Evolutionary conservation across 2,888 invertebrate genomes (phyloP).

Genomic region (Pantelozetes paolii): DNA sequence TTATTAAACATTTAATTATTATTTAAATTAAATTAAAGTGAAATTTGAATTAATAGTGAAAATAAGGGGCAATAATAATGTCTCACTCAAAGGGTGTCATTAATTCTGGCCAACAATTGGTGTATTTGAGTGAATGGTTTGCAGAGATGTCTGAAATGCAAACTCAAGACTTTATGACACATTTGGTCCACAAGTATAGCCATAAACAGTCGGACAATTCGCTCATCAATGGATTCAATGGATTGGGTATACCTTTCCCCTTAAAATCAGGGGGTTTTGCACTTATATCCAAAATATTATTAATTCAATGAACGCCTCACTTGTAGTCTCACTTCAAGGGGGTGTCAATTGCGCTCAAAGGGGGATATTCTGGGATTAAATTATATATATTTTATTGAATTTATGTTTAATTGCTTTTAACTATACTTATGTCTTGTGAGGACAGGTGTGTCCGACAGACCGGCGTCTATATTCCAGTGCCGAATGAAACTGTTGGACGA

Average conservation of each 20-base stretch:
- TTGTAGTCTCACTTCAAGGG: no score
- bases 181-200: slow-evolving; percentile 64
- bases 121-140: slow-evolving; percentile 80
- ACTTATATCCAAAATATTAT: background rate
- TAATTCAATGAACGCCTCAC: background rate
- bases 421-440: slow-evolving; percentile 25
- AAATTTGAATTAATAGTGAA: no score
- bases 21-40: no score
- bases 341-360: background rate
- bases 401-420: no score
- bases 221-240: slow-evolving; percentile 25
- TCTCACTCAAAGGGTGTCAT: slow-evolving; percentile 14
- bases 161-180: slow-evolving; percentile 72
- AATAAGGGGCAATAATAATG: no score
- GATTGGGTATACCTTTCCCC: slow-evolving; percentile 12
- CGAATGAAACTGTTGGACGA: slow-evolving; percentile 54
- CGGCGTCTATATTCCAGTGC: slow-evolving; percentile 54
- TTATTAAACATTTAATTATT: no score
- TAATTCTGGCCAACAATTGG: slow-evolving; percentile 59
- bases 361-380: background rate
- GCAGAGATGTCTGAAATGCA: slow-evolving; percentile 83
- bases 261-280: slow-evolving; percentile 5
- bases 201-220: background rate
- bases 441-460: slow-evolving; percentile 49
- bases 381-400: no score